Conservation (phyloP, 2,888 invertebrate species). For the Sicus ferrugineus region DNA sequence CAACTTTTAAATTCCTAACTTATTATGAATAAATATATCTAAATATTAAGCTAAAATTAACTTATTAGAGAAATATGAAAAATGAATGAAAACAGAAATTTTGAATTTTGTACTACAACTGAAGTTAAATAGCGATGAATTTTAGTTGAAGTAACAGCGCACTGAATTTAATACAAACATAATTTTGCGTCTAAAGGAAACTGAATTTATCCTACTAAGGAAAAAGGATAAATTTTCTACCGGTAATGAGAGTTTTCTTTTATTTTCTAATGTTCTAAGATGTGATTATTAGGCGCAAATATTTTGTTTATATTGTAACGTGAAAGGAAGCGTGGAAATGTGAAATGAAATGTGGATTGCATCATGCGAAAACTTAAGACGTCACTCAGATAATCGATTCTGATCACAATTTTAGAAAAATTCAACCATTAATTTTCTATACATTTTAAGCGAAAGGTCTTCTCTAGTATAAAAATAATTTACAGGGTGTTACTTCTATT, state of each 20-base stretch:
- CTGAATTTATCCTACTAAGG: conserved; percentile 63
- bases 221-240: conserved; percentile 58
- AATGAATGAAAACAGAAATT: too few relatives aligned
- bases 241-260: conserved; percentile 10
- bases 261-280: neutral
- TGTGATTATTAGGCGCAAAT: conserved; percentile 35
- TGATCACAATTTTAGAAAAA: too few relatives aligned
- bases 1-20: too few relatives aligned
- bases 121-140: neutral
- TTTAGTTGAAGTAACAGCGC: neutral
- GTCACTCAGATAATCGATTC: too few relatives aligned
- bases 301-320: conserved; percentile 49
- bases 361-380: too few relatives aligned
- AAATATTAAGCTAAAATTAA: too few relatives aligned
- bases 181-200: conserved; percentile 51
- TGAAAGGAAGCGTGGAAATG: neutral
- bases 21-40: too few relatives aligned
- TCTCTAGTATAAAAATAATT: too few relatives aligned
- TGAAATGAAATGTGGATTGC: neutral
- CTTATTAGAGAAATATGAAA: neutral
- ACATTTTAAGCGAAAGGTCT: too few relatives aligned
- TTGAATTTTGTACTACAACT: too few relatives aligned
- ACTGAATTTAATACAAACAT: conserved; percentile 46
- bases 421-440: too few relatives aligned
- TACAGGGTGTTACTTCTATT: too few relatives aligned